These are phyloP conservation scores for Lamprotornis superbus DNA, from an alignment of 2,113 vertebrate genomes.

Conservation along the genomic window DNA sequence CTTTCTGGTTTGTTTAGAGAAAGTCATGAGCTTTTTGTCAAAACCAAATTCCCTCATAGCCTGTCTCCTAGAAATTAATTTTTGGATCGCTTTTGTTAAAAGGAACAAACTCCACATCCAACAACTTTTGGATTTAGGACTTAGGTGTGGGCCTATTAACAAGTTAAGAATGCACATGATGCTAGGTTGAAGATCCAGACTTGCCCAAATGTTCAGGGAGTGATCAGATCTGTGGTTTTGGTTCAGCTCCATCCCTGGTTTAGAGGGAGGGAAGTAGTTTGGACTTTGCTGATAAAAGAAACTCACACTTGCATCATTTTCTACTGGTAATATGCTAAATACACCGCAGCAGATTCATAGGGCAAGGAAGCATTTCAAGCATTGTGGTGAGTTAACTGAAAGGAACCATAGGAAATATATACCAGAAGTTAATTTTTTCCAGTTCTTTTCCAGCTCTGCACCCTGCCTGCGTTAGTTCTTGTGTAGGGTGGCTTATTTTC, in stretches of 20 bases:
- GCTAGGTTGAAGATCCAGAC: neutral
- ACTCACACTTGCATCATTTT: neutral
- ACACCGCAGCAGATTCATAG: constrained; percentile 62
- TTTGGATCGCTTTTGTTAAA: neutral
- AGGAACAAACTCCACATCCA: neutral
- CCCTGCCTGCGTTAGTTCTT: constrained; percentile 33
- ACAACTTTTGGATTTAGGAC: neutral
- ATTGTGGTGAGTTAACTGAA: constrained; percentile 30
- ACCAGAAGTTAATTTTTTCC: constrained; percentile 70
- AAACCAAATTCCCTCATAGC: neutral
- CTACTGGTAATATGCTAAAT: constrained; percentile 50
- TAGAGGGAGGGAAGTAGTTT: neutral
- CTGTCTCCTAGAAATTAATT: neutral
- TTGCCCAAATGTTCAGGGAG: neutral
- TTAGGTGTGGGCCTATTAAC: constrained; percentile 1
- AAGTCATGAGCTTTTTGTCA: neutral
- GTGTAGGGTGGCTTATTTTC: constrained; percentile 25
- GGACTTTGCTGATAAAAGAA: constrained; percentile 30
- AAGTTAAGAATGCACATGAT: neutral
- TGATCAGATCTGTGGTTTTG: constrained; percentile 41
- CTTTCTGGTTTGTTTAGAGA: neutral
- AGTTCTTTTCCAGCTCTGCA: constrained; percentile 50
- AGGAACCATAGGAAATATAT: constrained; percentile 66
- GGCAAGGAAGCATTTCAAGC: constrained; percentile 52
- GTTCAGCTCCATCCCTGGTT: neutral